Evolutionary conservation across 37 sponge, comb jelly and placozoan genomes (phyloP).

Genomic region (Geodia barretti): DNA sequence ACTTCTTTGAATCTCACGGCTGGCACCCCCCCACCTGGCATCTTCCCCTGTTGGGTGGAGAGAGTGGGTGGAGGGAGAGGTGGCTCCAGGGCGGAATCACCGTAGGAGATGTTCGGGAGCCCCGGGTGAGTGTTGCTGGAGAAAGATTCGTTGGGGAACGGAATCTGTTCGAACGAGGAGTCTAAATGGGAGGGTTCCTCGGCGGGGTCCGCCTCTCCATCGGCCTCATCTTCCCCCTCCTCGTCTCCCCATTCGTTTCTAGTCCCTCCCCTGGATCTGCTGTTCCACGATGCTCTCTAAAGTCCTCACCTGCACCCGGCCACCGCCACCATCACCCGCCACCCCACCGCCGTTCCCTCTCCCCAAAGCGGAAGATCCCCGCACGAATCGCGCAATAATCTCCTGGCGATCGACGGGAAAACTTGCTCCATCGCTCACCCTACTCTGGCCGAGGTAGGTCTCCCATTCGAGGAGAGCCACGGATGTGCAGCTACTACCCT

Average conservation of each 20-base stretch:
- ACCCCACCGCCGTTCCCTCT: not conserved
- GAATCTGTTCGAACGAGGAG: conserved; percentile 62
- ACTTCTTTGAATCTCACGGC: not conserved
- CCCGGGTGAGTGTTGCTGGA: not conserved
- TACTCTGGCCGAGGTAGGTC: conserved; percentile 48
- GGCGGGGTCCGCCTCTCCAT: not conserved
- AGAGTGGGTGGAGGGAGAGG: not conserved
- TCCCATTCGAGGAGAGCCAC: conserved; percentile 41
- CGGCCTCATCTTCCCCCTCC: not conserved
- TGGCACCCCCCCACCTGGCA: too few relatives aligned
- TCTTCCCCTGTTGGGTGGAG: too few relatives aligned
- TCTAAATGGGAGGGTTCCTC: conserved; percentile 27
- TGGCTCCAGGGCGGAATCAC: not conserved
- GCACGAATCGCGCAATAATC: not conserved
- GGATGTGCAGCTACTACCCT: conserved; percentile 38
- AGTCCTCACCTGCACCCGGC: conserved; percentile 2
- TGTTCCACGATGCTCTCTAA: conserved; percentile 33
- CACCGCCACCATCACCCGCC: not conserved
- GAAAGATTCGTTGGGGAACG: conserved; percentile 14
- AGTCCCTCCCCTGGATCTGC: not conserved
- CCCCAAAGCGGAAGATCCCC: not conserved
- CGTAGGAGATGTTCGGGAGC: not conserved
- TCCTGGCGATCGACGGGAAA: conserved; percentile 33
- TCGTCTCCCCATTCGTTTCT: not conserved
- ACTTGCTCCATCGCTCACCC: conserved; percentile 11